These are phyloP conservation scores for Drosophila micromelanica DNA, from an alignment of 1,140 invertebrate genomes.

Conservation along the genomic window DNA sequence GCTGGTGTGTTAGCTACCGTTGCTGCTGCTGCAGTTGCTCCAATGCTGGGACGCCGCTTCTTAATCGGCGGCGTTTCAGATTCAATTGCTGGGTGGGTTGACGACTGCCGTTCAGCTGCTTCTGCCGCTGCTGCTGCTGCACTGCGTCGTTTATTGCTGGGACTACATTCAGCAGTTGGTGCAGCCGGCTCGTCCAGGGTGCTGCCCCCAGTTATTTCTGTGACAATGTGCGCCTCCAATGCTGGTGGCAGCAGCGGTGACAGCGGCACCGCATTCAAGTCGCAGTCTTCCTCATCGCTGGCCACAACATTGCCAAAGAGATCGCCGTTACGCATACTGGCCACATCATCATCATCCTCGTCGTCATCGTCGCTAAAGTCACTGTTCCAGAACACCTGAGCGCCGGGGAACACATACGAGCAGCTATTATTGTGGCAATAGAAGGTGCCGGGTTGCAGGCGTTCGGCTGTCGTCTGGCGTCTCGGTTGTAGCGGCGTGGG, in stretches of 20 bases:
- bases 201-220: slow-evolving; percentile 48
- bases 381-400: slow-evolving; percentile 74
- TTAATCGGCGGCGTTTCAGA: slow-evolving; percentile 54
- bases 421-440: slow-evolving; percentile 66
- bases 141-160: slow-evolving; percentile 54
- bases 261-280: slow-evolving; percentile 63
- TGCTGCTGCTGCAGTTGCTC: background rate
- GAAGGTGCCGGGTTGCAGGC: slow-evolving; percentile 71
- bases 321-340: slow-evolving; percentile 1
- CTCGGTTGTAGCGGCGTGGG: slow-evolving; percentile 60
- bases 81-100: slow-evolving; percentile 14
- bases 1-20: background rate
- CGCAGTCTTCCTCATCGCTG: slow-evolving; percentile 56
- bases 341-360: slow-evolving; percentile 54
- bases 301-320: slow-evolving; percentile 48
- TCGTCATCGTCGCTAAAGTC: slow-evolving; percentile 71
- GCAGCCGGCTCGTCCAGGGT: background rate
- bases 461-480: slow-evolving; percentile 70
- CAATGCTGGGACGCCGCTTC: slow-evolving; percentile 56
- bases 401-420: slow-evolving; percentile 80
- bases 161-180: slow-evolving; percentile 34
- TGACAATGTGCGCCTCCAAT: slow-evolving; percentile 75
- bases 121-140: slow-evolving; percentile 12
- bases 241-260: slow-evolving; percentile 69
- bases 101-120: background rate